Percentiles rank a stretch among this genome's conserved stretches.
These are phyloP conservation scores for Ochropleura leucogaster DNA, from an alignment of 2,888 invertebrate species.

Conservation along the genomic window DNA sequence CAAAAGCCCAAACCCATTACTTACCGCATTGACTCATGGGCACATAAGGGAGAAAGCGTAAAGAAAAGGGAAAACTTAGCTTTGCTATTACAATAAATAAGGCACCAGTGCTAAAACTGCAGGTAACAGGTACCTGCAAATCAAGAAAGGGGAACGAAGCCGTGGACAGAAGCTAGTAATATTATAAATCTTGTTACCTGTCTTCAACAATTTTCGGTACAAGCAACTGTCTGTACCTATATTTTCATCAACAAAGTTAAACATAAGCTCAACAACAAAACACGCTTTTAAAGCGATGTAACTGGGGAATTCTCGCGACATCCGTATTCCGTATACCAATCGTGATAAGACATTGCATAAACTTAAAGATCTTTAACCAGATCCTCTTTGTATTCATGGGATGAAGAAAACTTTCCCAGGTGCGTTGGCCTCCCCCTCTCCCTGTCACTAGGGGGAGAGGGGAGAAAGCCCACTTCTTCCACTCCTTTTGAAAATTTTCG, in stretches of 20 bases:
- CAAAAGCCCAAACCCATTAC: too few species aligned
- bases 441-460: slow-evolving; percentile 27
- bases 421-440: slow-evolving; percentile 73
- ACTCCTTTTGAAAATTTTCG: slow-evolving; percentile 77
- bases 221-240: background rate
- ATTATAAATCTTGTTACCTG: background rate
- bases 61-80: too few species aligned
- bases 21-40: too few species aligned
- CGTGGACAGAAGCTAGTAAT: too few species aligned
- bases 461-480: slow-evolving; percentile 59
- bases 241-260: background rate
- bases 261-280: slow-evolving; percentile 24
- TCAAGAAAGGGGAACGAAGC: too few species aligned
- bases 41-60: too few species aligned
- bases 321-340: slow-evolving; percentile 60
- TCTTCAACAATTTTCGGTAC: background rate
- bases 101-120: too few species aligned
- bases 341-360: slow-evolving; percentile 63
- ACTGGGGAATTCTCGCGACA: slow-evolving; percentile 40
- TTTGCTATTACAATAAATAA: too few species aligned
- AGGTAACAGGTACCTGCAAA: too few species aligned
- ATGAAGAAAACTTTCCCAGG: slow-evolving; percentile 81
- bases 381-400: slow-evolving; percentile 86
- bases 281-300: slow-evolving; percentile 17
- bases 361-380: slow-evolving; percentile 72